Percentiles rank a stretch among this genome's conserved stretches.
Evolutionary conservation across 2,888 invertebrate species (phyloP).

Genomic region (Campaea margaritaria): DNA sequence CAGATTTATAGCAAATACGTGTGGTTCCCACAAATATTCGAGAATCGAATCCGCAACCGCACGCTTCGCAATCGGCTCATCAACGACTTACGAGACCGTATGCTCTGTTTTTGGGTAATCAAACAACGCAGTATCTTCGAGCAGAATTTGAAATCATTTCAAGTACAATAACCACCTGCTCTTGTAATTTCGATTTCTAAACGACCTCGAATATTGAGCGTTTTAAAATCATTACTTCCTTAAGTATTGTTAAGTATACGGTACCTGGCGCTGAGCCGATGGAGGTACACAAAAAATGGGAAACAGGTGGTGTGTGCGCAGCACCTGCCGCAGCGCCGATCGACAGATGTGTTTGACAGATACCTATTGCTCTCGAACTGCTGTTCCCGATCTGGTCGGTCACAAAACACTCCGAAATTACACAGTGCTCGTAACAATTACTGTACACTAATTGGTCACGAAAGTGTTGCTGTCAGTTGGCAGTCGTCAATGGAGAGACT

Average conservation of each 20-base stretch:
- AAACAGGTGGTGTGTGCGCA: constrained; percentile 68
- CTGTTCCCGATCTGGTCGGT: neutral
- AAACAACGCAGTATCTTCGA: neutral
- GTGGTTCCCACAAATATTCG: constrained; percentile 8
- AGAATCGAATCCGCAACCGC: no score
- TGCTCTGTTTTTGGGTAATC: no score
- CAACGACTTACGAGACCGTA: no score
- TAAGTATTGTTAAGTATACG: constrained; percentile 41
- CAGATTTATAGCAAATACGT: no score
- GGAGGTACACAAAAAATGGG: constrained; percentile 66
- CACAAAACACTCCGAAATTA: constrained; percentile 12
- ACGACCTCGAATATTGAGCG: constrained; percentile 24
- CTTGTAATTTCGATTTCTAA: constrained; percentile 9
- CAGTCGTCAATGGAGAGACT: no score
- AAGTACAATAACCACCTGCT: constrained; percentile 16
- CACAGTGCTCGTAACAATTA: neutral
- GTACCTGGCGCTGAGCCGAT: constrained; percentile 42
- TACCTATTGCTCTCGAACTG: constrained; percentile 48
- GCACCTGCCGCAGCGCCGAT: constrained; percentile 64
- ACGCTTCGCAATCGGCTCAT: no score
- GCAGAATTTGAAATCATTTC: constrained; percentile 17
- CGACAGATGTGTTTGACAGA: constrained; percentile 64
- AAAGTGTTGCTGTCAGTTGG: no score
- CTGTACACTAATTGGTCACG: no score
- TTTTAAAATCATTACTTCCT: constrained; percentile 32